phyloP scores from a whole-genome alignment of 1,140 invertebrate genomes.

The Gerris buenoi region DNA sequence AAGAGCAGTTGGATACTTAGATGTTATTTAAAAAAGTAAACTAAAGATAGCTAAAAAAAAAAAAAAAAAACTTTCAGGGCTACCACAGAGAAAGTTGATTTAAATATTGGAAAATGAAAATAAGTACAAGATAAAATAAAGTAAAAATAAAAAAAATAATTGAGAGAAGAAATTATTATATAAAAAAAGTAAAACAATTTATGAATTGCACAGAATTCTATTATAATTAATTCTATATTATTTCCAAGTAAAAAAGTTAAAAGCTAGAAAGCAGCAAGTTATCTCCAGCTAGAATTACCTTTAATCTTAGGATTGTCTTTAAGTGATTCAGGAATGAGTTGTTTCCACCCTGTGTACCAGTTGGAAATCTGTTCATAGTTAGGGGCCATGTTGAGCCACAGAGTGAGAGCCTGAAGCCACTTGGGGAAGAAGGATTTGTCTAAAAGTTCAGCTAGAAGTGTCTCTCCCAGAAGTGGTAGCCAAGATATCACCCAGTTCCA shows the following conservation, averaged over 20 bases:
- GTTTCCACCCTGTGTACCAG: constrained; percentile 82
- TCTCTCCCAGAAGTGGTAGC: constrained; percentile 57
- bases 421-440: constrained; percentile 77
- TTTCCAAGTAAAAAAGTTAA: not conserved
- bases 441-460: constrained; percentile 53
- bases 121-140: no score
- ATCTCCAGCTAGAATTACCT: no score
- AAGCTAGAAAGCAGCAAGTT: not conserved
- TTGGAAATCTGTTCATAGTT: constrained; percentile 65
- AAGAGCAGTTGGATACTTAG: no score
- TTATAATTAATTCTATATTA: constrained; percentile 5
- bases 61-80: no score
- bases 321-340: constrained; percentile 51
- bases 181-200: no score
- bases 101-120: no score
- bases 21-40: no score
- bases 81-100: no score
- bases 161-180: no score
- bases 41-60: no score
- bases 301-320: constrained; percentile 50
- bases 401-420: constrained; percentile 62
- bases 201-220: no score
- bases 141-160: no score
- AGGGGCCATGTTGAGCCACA: constrained; percentile 66
- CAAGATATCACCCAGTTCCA: constrained; percentile 82